Conservation (phyloP, 2,113 vertebrate species). For the Micronycteris hirsuta region DNA sequence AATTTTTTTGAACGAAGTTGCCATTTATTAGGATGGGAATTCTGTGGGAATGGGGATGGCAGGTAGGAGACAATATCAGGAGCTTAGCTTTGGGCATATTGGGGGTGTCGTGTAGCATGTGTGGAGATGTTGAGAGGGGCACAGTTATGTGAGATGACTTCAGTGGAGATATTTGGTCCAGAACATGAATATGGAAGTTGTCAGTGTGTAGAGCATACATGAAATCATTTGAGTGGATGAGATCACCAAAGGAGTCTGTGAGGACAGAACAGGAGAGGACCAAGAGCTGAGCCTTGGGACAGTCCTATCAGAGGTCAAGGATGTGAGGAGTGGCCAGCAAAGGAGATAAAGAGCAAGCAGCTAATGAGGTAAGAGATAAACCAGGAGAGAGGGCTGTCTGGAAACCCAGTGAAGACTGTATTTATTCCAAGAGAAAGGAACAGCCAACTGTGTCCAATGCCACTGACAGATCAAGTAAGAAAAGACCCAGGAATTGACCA, state of each 20-base stretch:
- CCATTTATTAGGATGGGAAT: background rate
- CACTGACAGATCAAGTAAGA: background rate
- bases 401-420: background rate
- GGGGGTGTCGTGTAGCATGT: background rate
- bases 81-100: background rate
- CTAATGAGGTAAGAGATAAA: background rate
- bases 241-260: background rate
- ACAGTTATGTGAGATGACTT: background rate
- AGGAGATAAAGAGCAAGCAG: background rate
- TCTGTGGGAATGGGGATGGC: too few species aligned
- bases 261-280: background rate
- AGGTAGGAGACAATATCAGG: background rate
- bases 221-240: background rate
- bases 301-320: background rate
- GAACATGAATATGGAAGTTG: background rate
- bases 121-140: background rate
- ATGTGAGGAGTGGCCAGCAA: background rate
- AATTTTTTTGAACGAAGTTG: background rate
- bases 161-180: background rate
- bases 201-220: background rate
- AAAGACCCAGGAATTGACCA: too few species aligned
- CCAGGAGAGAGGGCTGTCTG: background rate
- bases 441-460: background rate
- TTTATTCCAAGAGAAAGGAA: background rate
- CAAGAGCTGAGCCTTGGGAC: background rate